Conservation (phyloP, 2,797 vertebrate species). For the Lepilemur septentrionalis region DNA sequence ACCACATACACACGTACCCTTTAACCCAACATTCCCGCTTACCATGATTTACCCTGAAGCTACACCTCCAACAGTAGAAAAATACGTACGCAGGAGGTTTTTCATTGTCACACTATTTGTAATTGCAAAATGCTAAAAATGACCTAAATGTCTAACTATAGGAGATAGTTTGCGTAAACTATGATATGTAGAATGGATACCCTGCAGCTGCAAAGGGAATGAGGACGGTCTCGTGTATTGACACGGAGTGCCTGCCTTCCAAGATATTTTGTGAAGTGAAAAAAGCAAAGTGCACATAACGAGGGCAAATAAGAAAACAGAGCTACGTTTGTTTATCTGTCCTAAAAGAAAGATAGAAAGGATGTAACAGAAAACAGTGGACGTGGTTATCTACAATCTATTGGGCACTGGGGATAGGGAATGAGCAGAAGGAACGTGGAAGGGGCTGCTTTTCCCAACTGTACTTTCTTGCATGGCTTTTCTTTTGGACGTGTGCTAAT, state of each 20-base stretch:
- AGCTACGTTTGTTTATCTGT: not conserved
- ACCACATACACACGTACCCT: not conserved
- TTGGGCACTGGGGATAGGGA: not conserved
- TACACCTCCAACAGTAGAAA: not conserved
- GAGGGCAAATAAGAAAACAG: not conserved
- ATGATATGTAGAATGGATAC: not conserved
- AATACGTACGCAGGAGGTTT: not conserved
- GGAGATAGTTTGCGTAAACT: not conserved
- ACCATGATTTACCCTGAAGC: not conserved
- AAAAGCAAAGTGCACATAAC: not conserved
- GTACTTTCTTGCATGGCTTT: not conserved
- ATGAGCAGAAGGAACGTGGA: not conserved
- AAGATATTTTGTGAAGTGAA: not conserved
- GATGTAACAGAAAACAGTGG: not conserved
- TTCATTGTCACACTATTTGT: not conserved
- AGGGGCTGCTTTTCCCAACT: no score
- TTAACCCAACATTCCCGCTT: not conserved
- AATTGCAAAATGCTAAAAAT: not conserved
- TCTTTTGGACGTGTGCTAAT: not conserved
- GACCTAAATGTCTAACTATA: not conserved
- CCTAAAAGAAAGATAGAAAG: not conserved
- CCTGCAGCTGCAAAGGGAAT: not conserved
- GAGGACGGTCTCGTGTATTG: not conserved
- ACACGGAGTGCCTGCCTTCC: not conserved
- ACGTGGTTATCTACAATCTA: not conserved